A percentile compares a stretch with the other conserved stretches of the same genome.
phyloP scores from a whole-genome alignment of 2,888 invertebrate species.

The Gibbula magus region DNA sequence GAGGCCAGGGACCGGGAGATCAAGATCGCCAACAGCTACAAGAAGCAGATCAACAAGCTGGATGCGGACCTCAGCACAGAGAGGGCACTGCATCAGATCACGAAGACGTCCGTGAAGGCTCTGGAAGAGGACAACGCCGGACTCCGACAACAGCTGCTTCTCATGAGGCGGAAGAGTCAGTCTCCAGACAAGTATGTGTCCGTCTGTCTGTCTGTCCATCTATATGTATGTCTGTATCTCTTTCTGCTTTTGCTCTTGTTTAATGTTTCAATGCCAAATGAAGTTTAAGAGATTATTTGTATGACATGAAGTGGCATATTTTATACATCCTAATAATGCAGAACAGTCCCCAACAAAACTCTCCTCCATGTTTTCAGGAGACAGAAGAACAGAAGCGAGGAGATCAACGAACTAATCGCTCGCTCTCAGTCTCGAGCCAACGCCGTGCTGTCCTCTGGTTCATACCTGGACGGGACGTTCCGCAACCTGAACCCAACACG shows the following conservation, averaged over 20 bases:
- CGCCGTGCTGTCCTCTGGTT: constrained; percentile 65
- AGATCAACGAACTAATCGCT: constrained; percentile 72
- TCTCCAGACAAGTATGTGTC: constrained; percentile 56
- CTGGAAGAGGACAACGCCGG: constrained; percentile 69
- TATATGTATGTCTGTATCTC: no score
- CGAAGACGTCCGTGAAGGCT: constrained; percentile 63
- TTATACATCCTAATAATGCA: neutral
- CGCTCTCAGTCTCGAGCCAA: constrained; percentile 70
- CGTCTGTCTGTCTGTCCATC: neutral
- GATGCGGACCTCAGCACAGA: constrained; percentile 68
- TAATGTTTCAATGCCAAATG: neutral
- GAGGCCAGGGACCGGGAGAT: constrained; percentile 44
- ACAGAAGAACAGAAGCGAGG: constrained; percentile 69
- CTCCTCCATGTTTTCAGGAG: constrained; percentile 46
- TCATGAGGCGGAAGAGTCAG: constrained; percentile 48
- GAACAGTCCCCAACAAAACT: neutral
- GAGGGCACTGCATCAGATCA: constrained; percentile 67
- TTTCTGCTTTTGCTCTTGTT: no score
- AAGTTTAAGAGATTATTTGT: neutral
- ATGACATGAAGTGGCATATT: no score
- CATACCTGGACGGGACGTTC: constrained; percentile 21
- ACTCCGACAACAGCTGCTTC: constrained; percentile 61
- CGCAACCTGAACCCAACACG: constrained; percentile 38
- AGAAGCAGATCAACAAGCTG: constrained; percentile 55
- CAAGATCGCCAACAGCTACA: constrained; percentile 48